A percentile compares a stretch with the other conserved stretches of the same genome.
Evolutionary conservation across 64 coral and sea anemone genomes (phyloP).

Genomic region (Orbicella faveolata): DNA sequence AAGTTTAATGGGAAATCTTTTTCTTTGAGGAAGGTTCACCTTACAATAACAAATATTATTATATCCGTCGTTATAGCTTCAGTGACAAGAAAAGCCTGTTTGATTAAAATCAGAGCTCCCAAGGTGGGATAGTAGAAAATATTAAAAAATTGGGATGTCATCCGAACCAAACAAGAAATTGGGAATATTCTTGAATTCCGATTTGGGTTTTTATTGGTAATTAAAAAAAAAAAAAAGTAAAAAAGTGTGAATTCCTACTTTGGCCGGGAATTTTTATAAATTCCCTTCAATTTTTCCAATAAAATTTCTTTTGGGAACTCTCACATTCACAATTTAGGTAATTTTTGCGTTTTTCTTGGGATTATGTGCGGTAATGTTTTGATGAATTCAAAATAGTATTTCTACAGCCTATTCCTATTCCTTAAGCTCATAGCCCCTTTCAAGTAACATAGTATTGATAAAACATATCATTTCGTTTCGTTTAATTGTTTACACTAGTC

Average conservation of each 20-base stretch:
- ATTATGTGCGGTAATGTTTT: not conserved
- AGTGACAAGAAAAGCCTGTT: not conserved
- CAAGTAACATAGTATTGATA: no score
- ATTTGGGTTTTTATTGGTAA: not conserved
- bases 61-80: not conserved
- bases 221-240: not conserved
- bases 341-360: slow-evolving; percentile 33
- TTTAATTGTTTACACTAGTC: no score
- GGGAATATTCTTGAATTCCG: not conserved
- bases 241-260: slow-evolving; percentile 41
- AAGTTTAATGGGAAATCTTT: slow-evolving; percentile 11
- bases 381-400: no score
- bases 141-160: slow-evolving; percentile 1
- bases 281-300: slow-evolving; percentile 39
- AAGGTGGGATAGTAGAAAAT: not conserved
- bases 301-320: slow-evolving; percentile 51
- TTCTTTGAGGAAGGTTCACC: not conserved
- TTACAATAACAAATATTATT: no score
- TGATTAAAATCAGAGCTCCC: not conserved
- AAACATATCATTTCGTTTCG: no score
- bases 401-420: no score
- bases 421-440: no score
- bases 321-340: slow-evolving; percentile 41
- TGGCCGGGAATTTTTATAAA: slow-evolving; percentile 22
- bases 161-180: not conserved